Conservation (phyloP, 2,888 invertebrate genomes). For the Polia nebulosa region DNA sequence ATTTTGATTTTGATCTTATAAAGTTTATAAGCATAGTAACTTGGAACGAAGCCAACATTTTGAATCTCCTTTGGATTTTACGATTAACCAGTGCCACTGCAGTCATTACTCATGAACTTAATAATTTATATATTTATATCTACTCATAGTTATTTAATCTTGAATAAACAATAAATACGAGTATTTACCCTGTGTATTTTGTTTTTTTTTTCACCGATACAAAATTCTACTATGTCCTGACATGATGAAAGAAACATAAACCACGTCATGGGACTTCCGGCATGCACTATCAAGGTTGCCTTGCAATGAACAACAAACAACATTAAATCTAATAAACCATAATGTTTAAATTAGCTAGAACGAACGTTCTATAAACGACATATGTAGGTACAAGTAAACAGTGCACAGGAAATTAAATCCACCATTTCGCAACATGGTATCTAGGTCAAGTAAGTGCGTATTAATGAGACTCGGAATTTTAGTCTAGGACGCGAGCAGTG, state of each 20-base stretch:
- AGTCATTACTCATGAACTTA: constrained; percentile 61
- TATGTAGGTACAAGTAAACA: constrained; percentile 47
- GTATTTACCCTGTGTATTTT: constrained; percentile 19
- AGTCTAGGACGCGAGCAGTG: constrained; percentile 63
- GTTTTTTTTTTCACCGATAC: constrained; percentile 4
- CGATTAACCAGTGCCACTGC: constrained; percentile 68
- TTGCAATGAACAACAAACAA: constrained; percentile 30
- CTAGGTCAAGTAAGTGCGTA: constrained; percentile 76
- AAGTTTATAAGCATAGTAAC: constrained; percentile 64
- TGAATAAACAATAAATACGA: constrained; percentile 31
- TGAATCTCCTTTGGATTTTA: constrained; percentile 63
- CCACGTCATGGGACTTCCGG: constrained; percentile 14
- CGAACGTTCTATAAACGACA: constrained; percentile 22
- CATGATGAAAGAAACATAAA: constrained; percentile 28
- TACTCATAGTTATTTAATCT: constrained; percentile 25
- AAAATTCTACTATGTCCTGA: constrained; percentile 12
- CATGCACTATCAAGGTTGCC: constrained; percentile 31
- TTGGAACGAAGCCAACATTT: constrained; percentile 71
- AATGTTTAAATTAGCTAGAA: constrained; percentile 29
- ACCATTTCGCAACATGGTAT: constrained; percentile 73
- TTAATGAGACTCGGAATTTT: constrained; percentile 70
- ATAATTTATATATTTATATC: constrained; percentile 61
- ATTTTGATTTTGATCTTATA: constrained; percentile 47
- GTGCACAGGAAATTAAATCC: constrained; percentile 65
- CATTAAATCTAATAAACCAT: constrained; percentile 60